Base-by-base conservation (phyloP, 2,797 vertebrate species). In the Gymnodraco acuticeps region DNA sequence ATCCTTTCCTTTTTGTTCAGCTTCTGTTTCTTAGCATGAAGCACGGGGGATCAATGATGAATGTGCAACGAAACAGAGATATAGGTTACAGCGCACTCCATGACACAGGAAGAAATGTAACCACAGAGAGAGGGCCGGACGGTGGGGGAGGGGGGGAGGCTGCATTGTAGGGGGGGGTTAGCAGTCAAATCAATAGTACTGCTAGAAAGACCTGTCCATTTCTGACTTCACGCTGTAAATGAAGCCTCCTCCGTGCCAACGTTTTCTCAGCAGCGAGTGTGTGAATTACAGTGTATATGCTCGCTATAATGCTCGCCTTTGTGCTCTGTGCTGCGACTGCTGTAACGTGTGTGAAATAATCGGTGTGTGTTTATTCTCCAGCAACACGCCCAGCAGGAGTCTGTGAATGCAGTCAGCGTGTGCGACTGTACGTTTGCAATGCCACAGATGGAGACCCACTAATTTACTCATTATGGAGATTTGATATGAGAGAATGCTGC, bases 21-120 rank as follows among this genome's bases (percentile, higher is more conserved):
- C 33, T 87, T 74, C 64, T 19, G 23, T 87, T 76, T 90, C 66
- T 71, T 82, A 74, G 65, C 82, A 83, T 79, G 73, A 81, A 82
- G 73, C 51, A 56, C 14, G 19, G 59, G 47, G 66, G 86, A 92
- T 94, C 90, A 74, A 89, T 94, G 87, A 66, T 66, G 73, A 84
- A 84, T 88, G 85, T 85, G 77, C 70, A 77, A 10, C 80, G 82
- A 76, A 83, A 82, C 61, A 51, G 61, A 87, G 85, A 93, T 91
- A 88, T 91, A 90, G 92, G 91, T 92, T 89, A 85, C 87, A 88
- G 75, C 78, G 91, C 87, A 77, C 82, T 84, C 81, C 17, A 64
- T 89, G 84, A 89, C 87, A 93, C 91, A 94, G 90, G 90, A 93
- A 90, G 88, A 88, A 88, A 88, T 88, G 87, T 89, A 91, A 89